phyloP scores from a whole-genome alignment of 2,113 vertebrate genomes.

The Alligator sinensis region DNA sequence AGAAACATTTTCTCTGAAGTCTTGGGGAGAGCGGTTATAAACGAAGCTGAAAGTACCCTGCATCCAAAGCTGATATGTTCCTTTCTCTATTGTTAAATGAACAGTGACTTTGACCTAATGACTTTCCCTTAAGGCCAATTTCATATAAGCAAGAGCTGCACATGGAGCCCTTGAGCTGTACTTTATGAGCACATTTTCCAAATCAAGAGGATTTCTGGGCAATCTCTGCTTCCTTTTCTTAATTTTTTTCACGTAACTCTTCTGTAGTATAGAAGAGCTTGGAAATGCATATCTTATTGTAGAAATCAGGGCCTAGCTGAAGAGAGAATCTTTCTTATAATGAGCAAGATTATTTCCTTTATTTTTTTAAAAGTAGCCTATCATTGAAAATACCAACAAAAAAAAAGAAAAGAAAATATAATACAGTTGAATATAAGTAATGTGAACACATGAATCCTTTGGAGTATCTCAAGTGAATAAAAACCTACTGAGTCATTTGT shows the following conservation, averaged over 20 bases:
- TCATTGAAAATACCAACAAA: constrained; percentile 62
- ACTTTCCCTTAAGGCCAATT: not conserved
- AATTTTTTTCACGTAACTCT: not conserved
- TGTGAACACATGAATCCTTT: constrained; percentile 49
- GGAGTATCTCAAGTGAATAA: constrained; percentile 38
- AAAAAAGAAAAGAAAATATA: not conserved
- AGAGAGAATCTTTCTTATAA: constrained; percentile 36
- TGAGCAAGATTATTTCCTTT: constrained; percentile 44
- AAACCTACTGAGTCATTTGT: constrained; percentile 53
- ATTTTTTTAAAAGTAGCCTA: constrained; percentile 57
- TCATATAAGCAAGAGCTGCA: not conserved
- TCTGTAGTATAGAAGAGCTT: not conserved
- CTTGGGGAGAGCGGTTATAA: not conserved
- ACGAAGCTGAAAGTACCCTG: not conserved
- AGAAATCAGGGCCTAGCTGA: not conserved
- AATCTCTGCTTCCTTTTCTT: constrained; percentile 2
- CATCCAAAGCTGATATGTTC: not conserved
- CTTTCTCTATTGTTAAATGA: not conserved
- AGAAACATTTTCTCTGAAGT: not conserved
- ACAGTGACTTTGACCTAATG: not conserved
- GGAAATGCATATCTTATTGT: not conserved
- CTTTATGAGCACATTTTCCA: not conserved
- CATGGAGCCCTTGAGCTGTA: not conserved
- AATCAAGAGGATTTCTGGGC: not conserved
- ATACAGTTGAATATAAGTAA: constrained; percentile 58